Evolutionary conservation across 2,888 invertebrate genomes (phyloP), one percentile per base, ranked within the genome.

Genomic region (Eledona agricola): DNA sequence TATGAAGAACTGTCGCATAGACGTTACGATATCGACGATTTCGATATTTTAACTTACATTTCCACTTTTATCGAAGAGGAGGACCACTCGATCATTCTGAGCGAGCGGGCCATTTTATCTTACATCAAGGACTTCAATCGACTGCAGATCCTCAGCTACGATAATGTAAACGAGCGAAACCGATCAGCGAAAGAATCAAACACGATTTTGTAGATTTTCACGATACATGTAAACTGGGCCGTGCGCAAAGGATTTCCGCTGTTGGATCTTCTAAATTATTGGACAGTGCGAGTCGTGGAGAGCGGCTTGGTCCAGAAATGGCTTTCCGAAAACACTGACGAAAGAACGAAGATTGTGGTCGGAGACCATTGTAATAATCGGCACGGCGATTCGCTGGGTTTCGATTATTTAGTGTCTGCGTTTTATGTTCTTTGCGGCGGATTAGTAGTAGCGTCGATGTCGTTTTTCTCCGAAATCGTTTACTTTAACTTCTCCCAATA

Each of bases 301-400:
- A 13, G 22, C n/a, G 37, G 37, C 2, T 22, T 37, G 20, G 10
- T 22, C 5, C 6, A 6, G 4, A 37, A 37, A 12, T 37, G 22
- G 37, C n/a, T n/a, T n/a, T n/a, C n/a, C n/a, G n/a, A n/a, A n/a
- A n/a, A n/a, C n/a, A n/a, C n/a, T n/a, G n/a, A n/a, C n/a, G n/a
- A n/a, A n/a, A n/a, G n/a, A n/a, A n/a, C n/a, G n/a, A n/a, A n/a
- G n/a, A n/a, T n/a, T n/a, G n/a, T n/a, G n/a, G n/a, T n/a, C n/a
- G n/a, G n/a, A n/a, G n/a, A n/a, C n/a, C n/a, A n/a, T n/a, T n/a
- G n/a, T n/a, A n/a, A n/a, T n/a, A n/a, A n/a, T n/a, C n/a, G n/a
- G n/a, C n/a, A n/a, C n/a, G n/a, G n/a, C n/a, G n/a, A n/a, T n/a
- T n/a, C n/a, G n/a, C n/a, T n/a, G n/a, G n/a, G n/a, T n/a, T n/a